Evolutionary conservation across 2,113 vertebrate genomes (phyloP).

Genomic region (Puntigrus tetrazona): DNA sequence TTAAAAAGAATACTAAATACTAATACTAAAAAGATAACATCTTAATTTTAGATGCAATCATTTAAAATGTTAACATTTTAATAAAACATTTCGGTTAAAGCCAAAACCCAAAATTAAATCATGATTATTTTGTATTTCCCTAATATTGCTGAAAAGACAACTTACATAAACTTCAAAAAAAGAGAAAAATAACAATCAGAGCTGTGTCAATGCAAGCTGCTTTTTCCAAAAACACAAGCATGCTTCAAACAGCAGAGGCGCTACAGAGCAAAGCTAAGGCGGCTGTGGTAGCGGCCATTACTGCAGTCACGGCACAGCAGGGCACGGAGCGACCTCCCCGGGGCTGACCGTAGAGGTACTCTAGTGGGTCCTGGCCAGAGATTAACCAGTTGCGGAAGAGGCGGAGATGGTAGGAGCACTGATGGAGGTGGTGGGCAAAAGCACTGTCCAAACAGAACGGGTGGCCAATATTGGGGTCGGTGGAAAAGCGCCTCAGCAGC

Average conservation of each 20-base stretch:
- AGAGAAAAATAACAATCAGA: neutral
- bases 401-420: slow-evolving; percentile 97
- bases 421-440: slow-evolving; percentile 95
- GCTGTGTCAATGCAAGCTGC: slow-evolving; percentile 65
- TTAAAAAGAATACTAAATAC: too few species aligned
- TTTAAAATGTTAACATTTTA: too few species aligned
- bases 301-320: slow-evolving; percentile 41
- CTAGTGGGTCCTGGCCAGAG: slow-evolving; percentile 95
- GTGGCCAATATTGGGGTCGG: slow-evolving; percentile 82
- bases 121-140: neutral
- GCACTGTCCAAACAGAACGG: slow-evolving; percentile 87
- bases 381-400: slow-evolving; percentile 99
- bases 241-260: slow-evolving; percentile 70
- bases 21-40: too few species aligned
- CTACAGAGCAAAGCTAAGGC: slow-evolving; percentile 53
- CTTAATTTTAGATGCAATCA: too few species aligned
- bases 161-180: neutral
- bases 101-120: neutral
- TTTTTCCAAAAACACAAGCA: slow-evolving; percentile 51
- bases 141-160: neutral
- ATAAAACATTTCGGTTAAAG: neutral
- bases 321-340: slow-evolving; percentile 28
- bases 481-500: slow-evolving; percentile 92
- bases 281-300: slow-evolving; percentile 45
- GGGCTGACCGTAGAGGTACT: slow-evolving; percentile 91